Evolutionary conservation across 2,888 invertebrate species (phyloP).

Genomic region (Strigamia transsilvanica): DNA sequence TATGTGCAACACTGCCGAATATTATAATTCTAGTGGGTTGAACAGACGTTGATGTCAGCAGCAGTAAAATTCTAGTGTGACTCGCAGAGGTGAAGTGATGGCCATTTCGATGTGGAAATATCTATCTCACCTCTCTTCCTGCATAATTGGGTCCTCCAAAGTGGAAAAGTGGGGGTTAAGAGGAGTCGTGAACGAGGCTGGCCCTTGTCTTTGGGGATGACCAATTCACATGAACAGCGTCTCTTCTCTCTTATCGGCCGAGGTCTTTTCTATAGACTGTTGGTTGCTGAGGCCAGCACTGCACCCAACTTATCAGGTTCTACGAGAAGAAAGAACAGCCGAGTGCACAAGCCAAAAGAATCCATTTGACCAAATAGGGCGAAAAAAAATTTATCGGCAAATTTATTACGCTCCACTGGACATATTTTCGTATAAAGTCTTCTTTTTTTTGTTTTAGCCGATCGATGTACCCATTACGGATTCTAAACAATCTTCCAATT

Average conservation of each 20-base stretch:
- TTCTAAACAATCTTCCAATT: background rate
- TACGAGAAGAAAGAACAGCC: background rate
- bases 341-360: conserved; percentile 26
- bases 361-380: conserved; percentile 29
- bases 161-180: conserved; percentile 36
- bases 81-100: conserved; percentile 11
- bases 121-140: conserved; percentile 27
- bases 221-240: conserved; percentile 28
- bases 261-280: conserved; percentile 29
- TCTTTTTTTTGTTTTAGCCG: background rate
- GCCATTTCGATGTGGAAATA: conserved; percentile 21
- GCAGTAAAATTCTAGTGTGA: conserved; percentile 5
- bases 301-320: conserved; percentile 46
- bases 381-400: conserved; percentile 52
- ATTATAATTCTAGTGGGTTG: background rate
- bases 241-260: conserved; percentile 27
- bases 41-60: conserved; percentile 13
- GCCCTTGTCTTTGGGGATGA: conserved; percentile 31
- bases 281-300: conserved; percentile 46
- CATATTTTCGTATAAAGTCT: conserved; percentile 52
- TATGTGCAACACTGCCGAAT: background rate
- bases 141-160: conserved; percentile 49
- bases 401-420: conserved; percentile 50
- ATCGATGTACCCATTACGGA: background rate
- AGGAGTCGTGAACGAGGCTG: conserved; percentile 30